Evolutionary conservation across 2,797 vertebrate species (phyloP).

Genomic region (Fistularia commersonii): DNA sequence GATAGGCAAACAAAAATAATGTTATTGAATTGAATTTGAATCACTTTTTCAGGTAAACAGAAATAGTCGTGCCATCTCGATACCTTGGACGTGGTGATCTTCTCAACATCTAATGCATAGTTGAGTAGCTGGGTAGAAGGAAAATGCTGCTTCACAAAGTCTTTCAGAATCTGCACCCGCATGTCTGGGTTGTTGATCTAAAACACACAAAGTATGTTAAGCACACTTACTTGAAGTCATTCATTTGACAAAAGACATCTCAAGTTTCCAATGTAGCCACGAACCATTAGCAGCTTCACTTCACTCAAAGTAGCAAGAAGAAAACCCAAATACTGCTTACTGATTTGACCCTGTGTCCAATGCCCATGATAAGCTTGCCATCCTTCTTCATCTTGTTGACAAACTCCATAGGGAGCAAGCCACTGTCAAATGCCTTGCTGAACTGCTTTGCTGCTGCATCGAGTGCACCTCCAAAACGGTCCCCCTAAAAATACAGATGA

Average conservation of each 20-base stretch:
- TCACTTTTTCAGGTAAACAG: not conserved
- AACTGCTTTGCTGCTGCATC: conserved; percentile 96
- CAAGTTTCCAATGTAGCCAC: too few relatives aligned
- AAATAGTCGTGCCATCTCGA: too few relatives aligned
- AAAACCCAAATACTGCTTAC: conserved; percentile 59
- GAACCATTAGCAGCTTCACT: too few relatives aligned
- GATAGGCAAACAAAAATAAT: too few relatives aligned
- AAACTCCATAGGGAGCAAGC: conserved; percentile 93
- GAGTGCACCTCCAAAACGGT: conserved; percentile 92
- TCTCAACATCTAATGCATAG: conserved; percentile 94
- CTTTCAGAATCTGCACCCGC: conserved; percentile 93
- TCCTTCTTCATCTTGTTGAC: conserved; percentile 99
- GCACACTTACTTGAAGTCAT: too few relatives aligned
- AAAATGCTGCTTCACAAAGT: conserved; percentile 90
- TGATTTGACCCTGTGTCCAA: conserved; percentile 91
- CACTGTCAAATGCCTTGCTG: conserved; percentile 93
- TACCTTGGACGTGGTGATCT: conserved; percentile 98
- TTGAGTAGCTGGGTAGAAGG: conserved; percentile 88
- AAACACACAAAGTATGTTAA: conserved; percentile 30
- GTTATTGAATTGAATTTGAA: too few relatives aligned
- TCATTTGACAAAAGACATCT: too few relatives aligned
- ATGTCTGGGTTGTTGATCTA: conserved; percentile 96
- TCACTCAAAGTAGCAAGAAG: too few relatives aligned
- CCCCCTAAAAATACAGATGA: conserved; percentile 76
- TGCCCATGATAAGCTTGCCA: conserved; percentile 94